These are phyloP conservation scores for Venustaconcha ellipsiformis DNA, from an alignment of 1,140 invertebrate genomes.

Conservation along the genomic window DNA sequence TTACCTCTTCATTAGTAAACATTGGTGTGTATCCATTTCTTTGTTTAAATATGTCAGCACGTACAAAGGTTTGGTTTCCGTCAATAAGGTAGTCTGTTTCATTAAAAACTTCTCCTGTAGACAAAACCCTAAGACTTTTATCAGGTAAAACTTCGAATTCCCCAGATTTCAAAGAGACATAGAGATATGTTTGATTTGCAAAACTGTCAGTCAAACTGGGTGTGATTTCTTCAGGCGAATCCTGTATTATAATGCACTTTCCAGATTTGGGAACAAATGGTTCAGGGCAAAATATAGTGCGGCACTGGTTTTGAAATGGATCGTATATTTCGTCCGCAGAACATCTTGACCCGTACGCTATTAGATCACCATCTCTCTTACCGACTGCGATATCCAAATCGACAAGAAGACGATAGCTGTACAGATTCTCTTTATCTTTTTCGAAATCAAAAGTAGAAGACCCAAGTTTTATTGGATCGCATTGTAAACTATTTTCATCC, in stretches of 20 bases:
- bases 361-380: background rate
- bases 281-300: constrained; percentile 25
- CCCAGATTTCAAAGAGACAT: background rate
- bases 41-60: constrained; percentile 10
- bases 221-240: no score
- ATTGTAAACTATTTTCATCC: no score
- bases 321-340: constrained; percentile 33
- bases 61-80: background rate
- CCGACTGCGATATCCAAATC: constrained; percentile 28
- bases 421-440: background rate
- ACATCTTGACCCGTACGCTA: background rate
- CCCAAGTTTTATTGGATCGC: no score
- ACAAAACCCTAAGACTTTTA: constrained; percentile 17
- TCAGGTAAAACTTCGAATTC: constrained; percentile 7
- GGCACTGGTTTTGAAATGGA: constrained; percentile 31
- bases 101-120: constrained; percentile 7
- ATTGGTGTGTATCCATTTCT: constrained; percentile 4
- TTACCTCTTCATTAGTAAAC: constrained; percentile 17
- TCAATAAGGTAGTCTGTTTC: constrained; percentile 9
- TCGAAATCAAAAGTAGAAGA: no score
- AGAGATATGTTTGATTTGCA: background rate
- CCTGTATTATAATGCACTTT: constrained; percentile 10
- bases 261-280: constrained; percentile 1
- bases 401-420: constrained; percentile 42
- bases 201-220: background rate